Base-by-base conservation (phyloP, 2,113 vertebrate species). In the Cnemophilus loriae region DNA sequence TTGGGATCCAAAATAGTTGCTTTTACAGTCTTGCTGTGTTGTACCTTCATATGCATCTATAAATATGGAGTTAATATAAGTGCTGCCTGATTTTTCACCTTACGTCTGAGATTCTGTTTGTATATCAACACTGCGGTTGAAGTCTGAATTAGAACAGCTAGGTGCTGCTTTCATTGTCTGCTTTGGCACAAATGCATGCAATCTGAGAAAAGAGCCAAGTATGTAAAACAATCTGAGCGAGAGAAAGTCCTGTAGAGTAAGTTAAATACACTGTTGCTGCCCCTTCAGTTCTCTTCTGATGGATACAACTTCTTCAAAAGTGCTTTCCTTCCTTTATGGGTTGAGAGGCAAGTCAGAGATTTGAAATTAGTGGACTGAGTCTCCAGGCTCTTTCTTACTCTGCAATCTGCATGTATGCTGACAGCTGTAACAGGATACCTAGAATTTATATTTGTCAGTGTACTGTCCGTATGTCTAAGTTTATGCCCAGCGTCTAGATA, bases 391-490 rank as follows among this genome's bases (percentile, higher is more conserved):
- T 90, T 76, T 71, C 85, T 90, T 59, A 32, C 41, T 93, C 81
- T 73, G 69, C 95, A 87, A 20, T 84, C 70, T 85, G 53, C 21
- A 10, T 68, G 55, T 60, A 63, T 21, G 78, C 82, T 95, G 81
- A 95, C 77, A 93, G 93, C 90, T 69, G 85, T 93, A 95, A 93
- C 55, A 61, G 79, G 75, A 95, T 74, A 80, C 68, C 35, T 41
- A 56, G 75, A 74, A 77, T 78, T 95, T 84, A 71, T 91, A 84
- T 94, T 85, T 65, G 85, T 88, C 76, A 46, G 63, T 69, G 85
- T 41, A 64, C 75, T 75, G 61, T 57, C 57, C 7, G 50, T 82
- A 68, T 49, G 56, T 68, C 39, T 56, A 28, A 68, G 74, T 69
- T 89, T n/a, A 73, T 76, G 75, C 42, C 57, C 42, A 7, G 57